Base-by-base conservation (phyloP, 2,113 vertebrate species). In the Xyrauchen texanus region DNA sequence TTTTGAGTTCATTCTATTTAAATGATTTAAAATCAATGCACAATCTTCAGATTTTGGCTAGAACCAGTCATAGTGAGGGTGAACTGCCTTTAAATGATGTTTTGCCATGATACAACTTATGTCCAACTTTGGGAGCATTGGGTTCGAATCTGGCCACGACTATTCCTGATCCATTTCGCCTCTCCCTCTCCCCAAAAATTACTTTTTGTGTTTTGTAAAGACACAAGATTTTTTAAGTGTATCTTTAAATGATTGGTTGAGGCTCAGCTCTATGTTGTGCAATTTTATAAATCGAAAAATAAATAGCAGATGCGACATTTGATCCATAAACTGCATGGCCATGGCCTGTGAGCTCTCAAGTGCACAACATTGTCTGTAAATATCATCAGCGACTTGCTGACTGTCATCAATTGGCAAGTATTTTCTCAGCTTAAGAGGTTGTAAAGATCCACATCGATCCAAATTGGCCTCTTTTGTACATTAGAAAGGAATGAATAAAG, bases 381-480 rank as follows among this genome's bases (percentile, higher is more conserved):
- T 21, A n/a, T 5, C 55, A 44, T 70, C 66, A 68, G 1, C 8
- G 57, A 64, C 68, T 47, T 34, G 15, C 10, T 58, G 47, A 34
- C 63, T 42, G 21, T 51, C 64, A 44, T 65, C 68, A 74, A 71
- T 69, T n/a, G 51, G 57, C 55, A 65, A 34, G 53, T 60, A 73
- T 13, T 21, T 67, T 81, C 70, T 70, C 49, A 52, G 49, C 42
- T 10, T 46, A 16, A 70, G 44, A 64, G 64, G 11, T 51, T 11
- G 9, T 55, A 74, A 61, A 65, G 79, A 78, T 76, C 15, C 9
- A 4, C 42, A 81, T 79, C 0, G 70, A 79, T 79, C 69, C n/a
- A 12, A 52, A 10, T 42, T 6, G 0, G 15, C 15, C 34, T 57
- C 66, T 76, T 44, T 69, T 72, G 53, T 44, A 51, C 21, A 52